These are phyloP conservation scores for Lycaena phlaeas DNA, from an alignment of 2,888 invertebrate genomes.

Conservation along the genomic window DNA sequence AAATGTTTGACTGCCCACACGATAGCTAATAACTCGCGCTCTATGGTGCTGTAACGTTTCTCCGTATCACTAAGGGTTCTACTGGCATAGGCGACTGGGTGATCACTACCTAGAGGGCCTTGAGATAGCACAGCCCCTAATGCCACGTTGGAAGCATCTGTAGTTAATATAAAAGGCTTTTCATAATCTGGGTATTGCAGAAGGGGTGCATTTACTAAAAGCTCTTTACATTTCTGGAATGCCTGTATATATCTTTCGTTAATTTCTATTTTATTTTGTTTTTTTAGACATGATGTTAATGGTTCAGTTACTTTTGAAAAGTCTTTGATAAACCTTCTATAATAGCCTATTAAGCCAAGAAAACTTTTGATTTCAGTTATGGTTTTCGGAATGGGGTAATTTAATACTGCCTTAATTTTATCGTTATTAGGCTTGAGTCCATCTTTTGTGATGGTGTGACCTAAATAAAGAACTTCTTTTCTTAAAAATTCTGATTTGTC, in stretches of 20 bases:
- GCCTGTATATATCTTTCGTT: constrained; percentile 16
- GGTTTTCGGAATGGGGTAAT: too few relatives aligned
- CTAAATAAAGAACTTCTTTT: constrained; percentile 26
- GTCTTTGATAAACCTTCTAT: too few relatives aligned
- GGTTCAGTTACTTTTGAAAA: too few relatives aligned
- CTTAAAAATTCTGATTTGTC: constrained; percentile 23
- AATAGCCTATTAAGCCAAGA: too few relatives aligned
- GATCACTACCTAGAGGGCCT: constrained; percentile 24
- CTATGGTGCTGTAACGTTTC: too few relatives aligned
- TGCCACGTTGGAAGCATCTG: constrained; percentile 25
- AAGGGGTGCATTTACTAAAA: constrained; percentile 11
- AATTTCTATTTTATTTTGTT: constrained; percentile 12
- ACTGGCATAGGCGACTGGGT: constrained; percentile 19
- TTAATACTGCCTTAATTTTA: too few relatives aligned
- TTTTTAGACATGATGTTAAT: constrained; percentile 20
- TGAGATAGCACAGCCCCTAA: constrained; percentile 26
- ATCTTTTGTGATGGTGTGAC: too few relatives aligned
- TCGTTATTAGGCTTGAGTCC: constrained; percentile 26
- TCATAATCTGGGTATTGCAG: too few relatives aligned
- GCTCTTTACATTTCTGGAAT: constrained; percentile 18
- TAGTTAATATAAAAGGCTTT: too few relatives aligned
- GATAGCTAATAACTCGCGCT: too few relatives aligned
- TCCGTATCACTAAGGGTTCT: constrained; percentile 10
- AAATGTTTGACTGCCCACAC: too few relatives aligned
- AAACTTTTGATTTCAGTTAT: too few relatives aligned